These are phyloP conservation scores for Protosalanx chinensis DNA, from an alignment of 2,797 vertebrate genomes.

Conservation along the genomic window DNA sequence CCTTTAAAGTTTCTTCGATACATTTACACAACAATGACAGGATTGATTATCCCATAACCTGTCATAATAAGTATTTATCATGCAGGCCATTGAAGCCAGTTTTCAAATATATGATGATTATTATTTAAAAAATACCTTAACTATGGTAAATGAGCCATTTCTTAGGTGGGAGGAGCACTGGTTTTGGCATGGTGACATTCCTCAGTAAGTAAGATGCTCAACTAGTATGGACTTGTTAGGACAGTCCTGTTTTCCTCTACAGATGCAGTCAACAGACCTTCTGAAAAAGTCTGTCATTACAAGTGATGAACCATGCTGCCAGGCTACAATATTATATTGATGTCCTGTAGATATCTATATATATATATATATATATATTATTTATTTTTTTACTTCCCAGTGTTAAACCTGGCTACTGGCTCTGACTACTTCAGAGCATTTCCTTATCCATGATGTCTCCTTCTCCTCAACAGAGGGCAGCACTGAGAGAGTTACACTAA, in stretches of 20 bases:
- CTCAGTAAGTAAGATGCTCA: conserved; percentile 18
- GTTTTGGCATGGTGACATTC: conserved; percentile 35
- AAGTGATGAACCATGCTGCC: neutral
- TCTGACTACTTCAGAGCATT: neutral
- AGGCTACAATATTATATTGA: neutral
- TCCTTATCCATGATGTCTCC: neutral
- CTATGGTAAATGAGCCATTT: neutral
- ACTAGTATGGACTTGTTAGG: conserved; percentile 48
- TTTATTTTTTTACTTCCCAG: neutral
- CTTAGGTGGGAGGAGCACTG: conserved; percentile 3
- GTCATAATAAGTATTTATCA: too few species aligned
- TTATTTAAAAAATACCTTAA: neutral
- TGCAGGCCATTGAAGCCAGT: too few species aligned
- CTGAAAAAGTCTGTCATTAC: neutral
- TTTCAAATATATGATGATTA: neutral
- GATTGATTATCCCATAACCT: too few species aligned
- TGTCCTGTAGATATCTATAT: neutral
- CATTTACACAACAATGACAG: too few species aligned
- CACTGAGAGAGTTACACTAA: neutral
- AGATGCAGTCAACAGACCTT: conserved; percentile 22
- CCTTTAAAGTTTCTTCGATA: too few species aligned
- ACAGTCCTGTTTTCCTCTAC: conserved; percentile 16
- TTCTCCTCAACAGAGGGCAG: conserved; percentile 19
- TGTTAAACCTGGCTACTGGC: neutral
- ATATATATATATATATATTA: too few species aligned